Base-by-base conservation (phyloP, 2,113 vertebrate genomes). In the Ascaphus truei region DNA sequence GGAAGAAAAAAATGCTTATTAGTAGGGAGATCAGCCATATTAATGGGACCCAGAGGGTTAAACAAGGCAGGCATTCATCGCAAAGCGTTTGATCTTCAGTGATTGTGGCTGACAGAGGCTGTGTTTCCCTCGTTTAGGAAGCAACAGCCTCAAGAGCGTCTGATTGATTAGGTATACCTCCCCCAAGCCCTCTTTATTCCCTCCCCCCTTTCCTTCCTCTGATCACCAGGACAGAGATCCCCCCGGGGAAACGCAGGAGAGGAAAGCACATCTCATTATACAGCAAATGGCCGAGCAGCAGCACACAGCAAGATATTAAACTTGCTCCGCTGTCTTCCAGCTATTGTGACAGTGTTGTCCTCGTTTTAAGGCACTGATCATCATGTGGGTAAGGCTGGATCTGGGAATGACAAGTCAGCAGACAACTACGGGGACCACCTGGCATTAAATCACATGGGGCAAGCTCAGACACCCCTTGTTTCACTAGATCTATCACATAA, bases 91-190 rank as follows among this genome's bases (percentile, higher is more conserved):
- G 81, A 79, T 83, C 79, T 75, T 79, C 79, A 76, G 79, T 79
- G 80, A 81, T 76, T 71, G 72, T 67, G 72, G 76, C 77, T 82
- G 84, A 83, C 86, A 82, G 81, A 76, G 75, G 71, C 78, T 71
- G 73, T 75, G 78, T 73, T 72, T 73, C 67, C 65, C 73, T 78
- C 79, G 76, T 76, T 83, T 78, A 74, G 79, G 78, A 72, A 79
- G 79, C 75, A 81, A 75, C 75, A 79, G 79, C 75, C 74, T 50
- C 13, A 64, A 74, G 72, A 75, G 65, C 65, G 66, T 57, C 75
- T 78, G 86, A 88, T 82, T 79, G 85, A 86, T 85, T 78, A 76
- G 75, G 77, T 76, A 60, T 20, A n/a, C 41, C 63, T 29, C 51
- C 77, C 64, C 68, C 8, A 12, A 20, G 23, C 22, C 31, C 18